Evolutionary conservation across 2,797 vertebrate genomes (phyloP).

Genomic region (Anguilla anguilla): DNA sequence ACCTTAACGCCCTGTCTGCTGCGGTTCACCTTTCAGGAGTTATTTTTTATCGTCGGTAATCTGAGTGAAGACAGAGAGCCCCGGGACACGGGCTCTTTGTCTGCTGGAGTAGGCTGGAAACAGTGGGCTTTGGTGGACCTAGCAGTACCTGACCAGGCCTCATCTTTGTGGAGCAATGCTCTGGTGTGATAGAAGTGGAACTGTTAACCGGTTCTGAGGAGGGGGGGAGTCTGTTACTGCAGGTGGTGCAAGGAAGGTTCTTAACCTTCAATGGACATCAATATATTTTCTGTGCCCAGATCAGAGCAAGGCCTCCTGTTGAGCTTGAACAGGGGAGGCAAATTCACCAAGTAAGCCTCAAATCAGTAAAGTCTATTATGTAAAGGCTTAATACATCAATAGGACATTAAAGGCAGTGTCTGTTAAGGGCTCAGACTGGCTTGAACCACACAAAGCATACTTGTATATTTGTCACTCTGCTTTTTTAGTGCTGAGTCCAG

Average conservation of each 20-base stretch:
- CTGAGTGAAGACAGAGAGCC: background rate
- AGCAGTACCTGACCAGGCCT: conserved; percentile 21
- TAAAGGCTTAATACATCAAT: background rate
- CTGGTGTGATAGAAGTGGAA: conserved; percentile 57
- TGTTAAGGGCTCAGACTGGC: background rate
- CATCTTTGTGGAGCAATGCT: conserved; percentile 44
- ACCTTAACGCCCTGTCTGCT: conserved; percentile 56
- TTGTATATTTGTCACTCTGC: background rate
- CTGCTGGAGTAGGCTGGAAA: conserved; percentile 53
- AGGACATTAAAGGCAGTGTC: background rate
- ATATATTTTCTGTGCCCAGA: background rate
- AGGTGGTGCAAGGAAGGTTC: background rate
- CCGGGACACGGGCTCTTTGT: conserved; percentile 52
- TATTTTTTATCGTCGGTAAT: conserved; percentile 23
- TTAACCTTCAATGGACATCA: background rate
- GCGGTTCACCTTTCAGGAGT: conserved; percentile 53
- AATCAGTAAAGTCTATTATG: background rate
- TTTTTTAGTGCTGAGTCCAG: background rate
- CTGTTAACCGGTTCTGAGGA: conserved; percentile 29
- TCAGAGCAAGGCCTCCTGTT: background rate
- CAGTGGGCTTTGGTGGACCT: conserved; percentile 11
- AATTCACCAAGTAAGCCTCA: background rate
- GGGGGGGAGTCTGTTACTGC: conserved; percentile 11
- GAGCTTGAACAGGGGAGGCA: background rate
- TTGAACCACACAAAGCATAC: background rate